Evolutionary conservation across 2,113 vertebrate genomes (phyloP).

Genomic region (Saguinus imperator): DNA sequence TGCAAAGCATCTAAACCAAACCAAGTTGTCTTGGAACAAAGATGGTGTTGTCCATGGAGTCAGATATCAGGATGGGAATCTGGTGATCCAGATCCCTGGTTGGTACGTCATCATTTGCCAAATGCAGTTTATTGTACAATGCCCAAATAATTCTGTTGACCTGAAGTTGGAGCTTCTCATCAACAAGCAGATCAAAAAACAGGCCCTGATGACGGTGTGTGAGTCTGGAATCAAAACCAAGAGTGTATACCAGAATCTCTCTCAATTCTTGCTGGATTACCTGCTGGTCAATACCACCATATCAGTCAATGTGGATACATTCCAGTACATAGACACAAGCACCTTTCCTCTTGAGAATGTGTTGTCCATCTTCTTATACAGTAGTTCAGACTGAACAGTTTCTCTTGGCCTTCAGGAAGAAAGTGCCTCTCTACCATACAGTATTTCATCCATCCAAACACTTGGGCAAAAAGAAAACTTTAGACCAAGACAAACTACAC

Average conservation of each 20-base stretch:
- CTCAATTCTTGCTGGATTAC: conserved; percentile 77
- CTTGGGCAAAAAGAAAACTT: conserved; percentile 43
- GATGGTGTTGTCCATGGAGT: conserved; percentile 72
- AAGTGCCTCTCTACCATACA: neutral
- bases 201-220: conserved; percentile 77
- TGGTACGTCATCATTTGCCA: conserved; percentile 85
- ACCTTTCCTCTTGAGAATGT: conserved; percentile 82
- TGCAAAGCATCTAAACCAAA: conserved; percentile 71
- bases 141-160: conserved; percentile 66
- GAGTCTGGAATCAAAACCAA: conserved; percentile 21
- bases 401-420: conserved; percentile 34
- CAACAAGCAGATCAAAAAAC: conserved; percentile 64
- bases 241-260: conserved; percentile 77
- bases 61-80: conserved; percentile 63
- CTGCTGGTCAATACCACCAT: conserved; percentile 68
- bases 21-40: conserved; percentile 79
- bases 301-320: conserved; percentile 75
- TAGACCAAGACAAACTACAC: conserved; percentile 45
- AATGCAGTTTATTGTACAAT: conserved; percentile 81
- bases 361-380: conserved; percentile 80
- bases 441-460: conserved; percentile 13
- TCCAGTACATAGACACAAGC: conserved; percentile 79
- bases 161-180: conserved; percentile 81
- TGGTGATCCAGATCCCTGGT: conserved; percentile 79
- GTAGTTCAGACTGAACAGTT: conserved; percentile 59